Conservation (phyloP, 2,888 invertebrate genomes). For the Congeria kusceri region DNA sequence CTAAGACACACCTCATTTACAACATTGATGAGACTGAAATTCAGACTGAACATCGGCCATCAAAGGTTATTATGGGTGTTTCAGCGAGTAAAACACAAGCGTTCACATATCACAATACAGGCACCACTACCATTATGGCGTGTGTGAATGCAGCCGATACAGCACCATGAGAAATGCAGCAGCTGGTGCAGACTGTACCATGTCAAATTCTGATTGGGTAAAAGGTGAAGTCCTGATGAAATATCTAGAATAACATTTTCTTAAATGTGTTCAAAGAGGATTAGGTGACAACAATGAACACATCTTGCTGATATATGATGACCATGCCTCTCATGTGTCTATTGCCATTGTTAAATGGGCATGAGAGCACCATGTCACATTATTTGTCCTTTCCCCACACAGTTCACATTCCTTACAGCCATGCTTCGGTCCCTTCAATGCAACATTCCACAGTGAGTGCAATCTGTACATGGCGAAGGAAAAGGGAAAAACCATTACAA, state of each 20-base stretch:
- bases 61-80: constrained; percentile 8
- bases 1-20: constrained; percentile 23
- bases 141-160: constrained; percentile 7
- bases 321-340: constrained; percentile 18
- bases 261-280: background rate
- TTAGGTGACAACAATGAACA: background rate
- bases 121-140: background rate
- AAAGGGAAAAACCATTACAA: constrained; percentile 15
- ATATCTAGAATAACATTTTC: constrained; percentile 6
- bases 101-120: constrained; percentile 14
- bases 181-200: background rate
- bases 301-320: constrained; percentile 20
- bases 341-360: constrained; percentile 24
- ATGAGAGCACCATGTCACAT: constrained; percentile 8
- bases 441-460: constrained; percentile 11
- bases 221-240: background rate
- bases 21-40: constrained; percentile 28
- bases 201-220: constrained; percentile 14
- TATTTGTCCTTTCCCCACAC: constrained; percentile 26
- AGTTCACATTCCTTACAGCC: constrained; percentile 29
- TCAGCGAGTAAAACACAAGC: constrained; percentile 6
- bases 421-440: constrained; percentile 33
- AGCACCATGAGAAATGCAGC: background rate
- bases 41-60: constrained; percentile 14
- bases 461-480: constrained; percentile 3